Conservation (phyloP, 2,113 vertebrate species). For the Mesembrinibis cayennensis region DNA sequence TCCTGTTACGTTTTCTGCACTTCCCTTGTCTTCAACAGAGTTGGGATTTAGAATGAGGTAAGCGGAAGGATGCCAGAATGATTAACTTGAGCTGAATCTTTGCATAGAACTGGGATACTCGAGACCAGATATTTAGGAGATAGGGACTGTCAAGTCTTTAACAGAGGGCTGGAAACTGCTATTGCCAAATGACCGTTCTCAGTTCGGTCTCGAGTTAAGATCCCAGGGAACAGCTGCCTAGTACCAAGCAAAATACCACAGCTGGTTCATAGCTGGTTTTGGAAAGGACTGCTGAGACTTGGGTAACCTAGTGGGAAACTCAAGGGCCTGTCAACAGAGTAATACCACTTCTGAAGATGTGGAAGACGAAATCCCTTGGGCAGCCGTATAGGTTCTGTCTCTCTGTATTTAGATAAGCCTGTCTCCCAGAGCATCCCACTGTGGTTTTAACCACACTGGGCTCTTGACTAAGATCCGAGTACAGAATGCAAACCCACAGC, state of each 20-base stretch:
- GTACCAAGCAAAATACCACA: constrained; percentile 28
- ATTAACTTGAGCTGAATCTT: neutral
- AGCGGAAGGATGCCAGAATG: neutral
- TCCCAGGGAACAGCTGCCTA: neutral
- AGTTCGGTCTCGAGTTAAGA: neutral
- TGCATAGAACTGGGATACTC: neutral
- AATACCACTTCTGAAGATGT: constrained; percentile 10
- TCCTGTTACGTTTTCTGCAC: neutral
- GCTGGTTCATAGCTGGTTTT: neutral
- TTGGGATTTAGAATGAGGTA: neutral
- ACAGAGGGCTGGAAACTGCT: neutral
- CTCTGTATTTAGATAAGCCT: neutral
- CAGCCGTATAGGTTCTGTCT: neutral
- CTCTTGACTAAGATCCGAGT: neutral
- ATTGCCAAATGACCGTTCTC: neutral
- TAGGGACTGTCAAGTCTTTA: neutral
- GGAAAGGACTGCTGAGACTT: neutral
- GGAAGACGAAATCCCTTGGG: neutral
- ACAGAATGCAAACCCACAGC: constrained; percentile 10
- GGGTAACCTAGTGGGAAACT: neutral
- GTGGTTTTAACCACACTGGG: constrained; percentile 8
- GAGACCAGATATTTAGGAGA: neutral
- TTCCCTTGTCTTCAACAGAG: neutral
- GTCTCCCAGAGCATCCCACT: neutral
- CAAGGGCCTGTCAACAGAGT: neutral